These are phyloP conservation scores for Aspiorhynchus laticeps DNA, from an alignment of 2,113 vertebrate genomes.

Conservation along the genomic window DNA sequence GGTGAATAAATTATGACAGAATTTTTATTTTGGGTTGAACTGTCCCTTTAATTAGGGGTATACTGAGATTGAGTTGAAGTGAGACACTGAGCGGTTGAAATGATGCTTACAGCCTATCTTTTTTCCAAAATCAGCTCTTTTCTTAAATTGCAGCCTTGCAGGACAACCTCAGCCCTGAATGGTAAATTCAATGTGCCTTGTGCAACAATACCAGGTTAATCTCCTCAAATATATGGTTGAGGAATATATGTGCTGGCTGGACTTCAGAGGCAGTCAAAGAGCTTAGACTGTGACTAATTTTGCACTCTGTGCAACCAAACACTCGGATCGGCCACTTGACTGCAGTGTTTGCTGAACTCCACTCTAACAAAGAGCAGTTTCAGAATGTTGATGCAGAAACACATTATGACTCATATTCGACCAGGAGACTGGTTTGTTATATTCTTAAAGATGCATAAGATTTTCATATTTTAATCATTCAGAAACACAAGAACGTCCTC, in stretches of 20 bases:
- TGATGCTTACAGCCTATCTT: too few relatives aligned
- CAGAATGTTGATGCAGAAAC: not conserved
- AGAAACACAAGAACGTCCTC: not conserved
- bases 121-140: too few relatives aligned
- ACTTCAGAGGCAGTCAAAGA: too few relatives aligned
- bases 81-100: not conserved
- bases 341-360: not conserved
- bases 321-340: too few relatives aligned
- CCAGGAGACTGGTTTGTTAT: not conserved
- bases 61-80: not conserved
- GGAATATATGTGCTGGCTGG: not conserved
- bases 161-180: not conserved
- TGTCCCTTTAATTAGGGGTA: not conserved
- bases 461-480: not conserved
- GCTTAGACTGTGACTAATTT: too few relatives aligned
- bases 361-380: not conserved
- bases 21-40: too few relatives aligned
- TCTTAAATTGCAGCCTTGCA: too few relatives aligned
- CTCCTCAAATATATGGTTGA: too few relatives aligned
- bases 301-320: too few relatives aligned
- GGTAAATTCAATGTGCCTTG: too few relatives aligned
- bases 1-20: not conserved
- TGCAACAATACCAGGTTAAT: too few relatives aligned
- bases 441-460: not conserved
- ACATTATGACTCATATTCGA: not conserved